Evolutionary conservation across 2,113 vertebrate species (phyloP), one percentile per base, ranked within the genome.

Genomic region (Epinephelus moara): DNA sequence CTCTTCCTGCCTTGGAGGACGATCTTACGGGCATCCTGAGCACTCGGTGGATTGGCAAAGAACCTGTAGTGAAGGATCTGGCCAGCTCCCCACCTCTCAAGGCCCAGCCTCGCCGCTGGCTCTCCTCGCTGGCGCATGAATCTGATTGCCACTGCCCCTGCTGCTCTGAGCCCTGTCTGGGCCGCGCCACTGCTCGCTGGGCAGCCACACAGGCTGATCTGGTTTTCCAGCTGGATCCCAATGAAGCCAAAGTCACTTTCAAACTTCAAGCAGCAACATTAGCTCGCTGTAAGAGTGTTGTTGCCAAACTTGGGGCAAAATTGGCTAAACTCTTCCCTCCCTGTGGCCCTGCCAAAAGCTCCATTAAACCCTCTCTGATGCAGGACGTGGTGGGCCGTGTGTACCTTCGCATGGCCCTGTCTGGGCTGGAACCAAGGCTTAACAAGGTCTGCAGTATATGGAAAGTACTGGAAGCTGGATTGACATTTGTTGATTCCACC

Each of bases 161-260:
- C 64, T 99, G 98, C 91, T 91, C 92, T 0, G 96, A 97, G 73
- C 94, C 95, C 1, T 69, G 86, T 0, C 93, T 99, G 78, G 95
- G 94, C 0, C 92, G 89, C 0, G 89, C 96, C 74, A 95, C 96
- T 68, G 95, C 96, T 37, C 95, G 88, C 71, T 99, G 98, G 98
- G 92, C 95, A 0, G 85, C 96, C 11, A 82, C 90, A 30, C 93
- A 90, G 0, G 96, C 96, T 0, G 88, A 92, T 25, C 56, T 93
- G 4, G 79, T 88, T 53, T 75, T 90, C 60, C 85, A 87, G 33
- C 62, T 87, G 40, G 89, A 92, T 62, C 86, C 79, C 3, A 78
- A n/a, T 15, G 83, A 93, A n/a, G 71, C 71, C 14, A 76, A 63
- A 61, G 60, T 91, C 10, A 86, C 86, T 47, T 53, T 92, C 3